These are phyloP conservation scores for Nothocercus nigrocapillus DNA, from an alignment of 2,113 vertebrate species.

Conservation along the genomic window DNA sequence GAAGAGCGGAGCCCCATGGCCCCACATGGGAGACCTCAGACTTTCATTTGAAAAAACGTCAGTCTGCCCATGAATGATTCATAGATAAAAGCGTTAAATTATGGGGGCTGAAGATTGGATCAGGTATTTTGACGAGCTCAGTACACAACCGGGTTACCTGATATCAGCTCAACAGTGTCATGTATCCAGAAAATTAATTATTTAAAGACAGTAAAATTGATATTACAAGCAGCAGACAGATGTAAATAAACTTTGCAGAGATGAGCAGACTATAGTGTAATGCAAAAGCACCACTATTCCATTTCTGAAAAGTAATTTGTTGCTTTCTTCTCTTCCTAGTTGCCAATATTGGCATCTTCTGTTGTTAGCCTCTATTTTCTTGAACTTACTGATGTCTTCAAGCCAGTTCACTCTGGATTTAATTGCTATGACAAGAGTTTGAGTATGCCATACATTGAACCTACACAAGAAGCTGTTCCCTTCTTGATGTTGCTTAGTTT, in stretches of 20 bases:
- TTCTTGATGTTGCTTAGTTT: constrained; percentile 96
- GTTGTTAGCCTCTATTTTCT: constrained; percentile 98
- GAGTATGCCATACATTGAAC: constrained; percentile 96
- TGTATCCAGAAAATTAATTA: constrained; percentile 21
- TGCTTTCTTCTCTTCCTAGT: constrained; percentile 77
- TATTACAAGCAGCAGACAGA: background rate
- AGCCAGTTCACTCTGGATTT: constrained; percentile 93
- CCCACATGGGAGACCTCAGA: background rate
- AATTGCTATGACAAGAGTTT: constrained; percentile 95
- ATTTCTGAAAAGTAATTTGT: constrained; percentile 7
- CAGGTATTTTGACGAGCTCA: background rate
- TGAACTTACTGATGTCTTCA: constrained; percentile 97
- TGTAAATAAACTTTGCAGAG: background rate
- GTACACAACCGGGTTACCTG: background rate
- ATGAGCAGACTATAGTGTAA: background rate
- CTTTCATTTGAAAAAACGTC: background rate
- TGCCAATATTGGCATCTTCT: constrained; percentile 95
- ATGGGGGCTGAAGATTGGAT: background rate
- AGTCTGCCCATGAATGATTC: background rate
- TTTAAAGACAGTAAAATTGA: background rate
- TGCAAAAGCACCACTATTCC: background rate
- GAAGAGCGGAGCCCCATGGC: background rate
- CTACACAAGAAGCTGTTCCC: constrained; percentile 92
- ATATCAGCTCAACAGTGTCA: background rate
- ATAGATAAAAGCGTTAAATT: constrained; percentile 15